Evolutionary conservation across 2,797 vertebrate species (phyloP), one percentile per base, ranked within the genome.

Genomic region (Sciurus carolinensis): DNA sequence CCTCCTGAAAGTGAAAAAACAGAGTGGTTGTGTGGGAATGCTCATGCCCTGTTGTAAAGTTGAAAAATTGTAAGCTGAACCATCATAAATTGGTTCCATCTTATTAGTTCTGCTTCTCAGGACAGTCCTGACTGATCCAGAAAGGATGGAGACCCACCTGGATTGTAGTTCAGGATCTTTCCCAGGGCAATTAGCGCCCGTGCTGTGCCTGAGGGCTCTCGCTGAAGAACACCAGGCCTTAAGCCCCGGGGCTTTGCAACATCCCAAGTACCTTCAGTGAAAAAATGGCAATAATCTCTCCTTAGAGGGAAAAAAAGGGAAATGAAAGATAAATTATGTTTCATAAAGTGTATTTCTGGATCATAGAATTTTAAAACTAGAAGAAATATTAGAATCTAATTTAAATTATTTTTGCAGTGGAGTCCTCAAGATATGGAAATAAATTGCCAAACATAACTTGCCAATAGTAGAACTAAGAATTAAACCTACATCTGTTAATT

Each of bases 291-390:
- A 39, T 69, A 77, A 44, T 90, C 6, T 93, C 20, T 84, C 36
- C 26, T 89, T 71, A 85, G 76, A 52, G 44, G 36, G 57, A 47
- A 88, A 88, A 88, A 88, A 95, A 75, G n/a, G 33, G 36, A 96
- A 93, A 93, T 80, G 52, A 96, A 95, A 80, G 71, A 83, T 79
- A 85, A 86, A 77, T 71, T 94, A 77, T 30, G 33, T 84, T 92
- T 83, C 72, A 36, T 64, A 52, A 87, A 91, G 47, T 77, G 13
- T 14, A n/a, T 79, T 64, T 76, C n/a, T n/a, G 20, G 57, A 39
- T 71, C 15, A 67, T n/a, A 72, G 72, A 57, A 77, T 76, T 96
- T 94, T 79, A 91, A 50, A 91, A 50, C 57, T 87, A n/a, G 64
- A 92, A 90, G 67, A 10, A 17, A 22, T 93, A 59, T 87, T 90